Evolutionary conservation across 53 echinoderm and acorn worm genomes (phyloP), one percentile per base, ranked within the genome.

Genomic region (Holothuria scabra): DNA sequence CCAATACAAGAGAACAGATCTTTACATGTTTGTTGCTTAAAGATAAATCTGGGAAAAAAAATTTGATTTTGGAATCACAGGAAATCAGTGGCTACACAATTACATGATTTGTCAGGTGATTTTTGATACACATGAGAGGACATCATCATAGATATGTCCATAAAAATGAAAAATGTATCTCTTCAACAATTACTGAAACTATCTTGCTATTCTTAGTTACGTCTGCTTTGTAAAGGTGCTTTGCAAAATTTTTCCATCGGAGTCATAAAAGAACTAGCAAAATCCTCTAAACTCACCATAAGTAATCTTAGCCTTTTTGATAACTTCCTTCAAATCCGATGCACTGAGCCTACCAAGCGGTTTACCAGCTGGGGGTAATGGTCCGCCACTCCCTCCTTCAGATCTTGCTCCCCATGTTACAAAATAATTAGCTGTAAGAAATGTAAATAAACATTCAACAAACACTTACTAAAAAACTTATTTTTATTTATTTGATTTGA

Each of bases 391-490:
- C 13, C 74, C 62, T 11, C 93, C 82, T 52, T 97, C 94, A 20
- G 90, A 70, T 38, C 90, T 93, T 60, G 94, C 94, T 84, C 99
- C 99, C 99, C 95, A 95, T 34, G 99, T 95, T 35, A 99, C 99
- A 84, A 91, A 99, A 82, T 99, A 86, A 67, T 86, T 60, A 55
- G 75, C 86, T 86, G 48, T 29, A 30, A 85, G 24, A 56, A 9
- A 79, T 57, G 35, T 35, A 41, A 41, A 41, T 41, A 8, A 5
- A 14, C 14, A 0, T 52, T 52, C 0, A 52, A 16, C 14, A 52
- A 16, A 52, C 52, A 16, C 3, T 52, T 10, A 41, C 10, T 41
- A 41, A 41, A 41, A 41, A 2, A 41, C 6, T 4, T 8, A 41
- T 41, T 41, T 4, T 6, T 41, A 6, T 10, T 3, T 41, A 6